Conservation (phyloP, 2,113 vertebrate species). For the Rhodinocichla rosea region DNA sequence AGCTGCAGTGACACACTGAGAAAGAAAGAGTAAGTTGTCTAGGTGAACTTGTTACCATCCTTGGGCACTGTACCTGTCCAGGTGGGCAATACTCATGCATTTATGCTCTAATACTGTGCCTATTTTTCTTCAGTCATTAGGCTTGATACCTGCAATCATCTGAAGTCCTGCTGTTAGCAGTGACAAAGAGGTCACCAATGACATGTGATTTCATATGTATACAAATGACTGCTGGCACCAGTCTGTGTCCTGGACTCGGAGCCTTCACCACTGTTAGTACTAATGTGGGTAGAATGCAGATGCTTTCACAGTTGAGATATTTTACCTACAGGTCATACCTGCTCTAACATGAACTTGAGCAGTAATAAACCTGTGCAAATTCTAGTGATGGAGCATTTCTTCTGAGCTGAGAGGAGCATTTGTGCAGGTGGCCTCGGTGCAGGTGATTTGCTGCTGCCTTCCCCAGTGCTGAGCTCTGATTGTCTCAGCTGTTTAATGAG, state of each 20-base stretch:
- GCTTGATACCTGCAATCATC: not conserved
- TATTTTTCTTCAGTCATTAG: not conserved
- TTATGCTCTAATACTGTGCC: not conserved
- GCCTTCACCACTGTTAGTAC: not conserved
- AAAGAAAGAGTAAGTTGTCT: not conserved
- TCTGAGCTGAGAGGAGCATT: fast-evolving
- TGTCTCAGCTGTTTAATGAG: not conserved
- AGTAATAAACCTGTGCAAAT: not conserved
- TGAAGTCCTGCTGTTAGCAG: not conserved
- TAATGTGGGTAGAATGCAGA: not conserved
- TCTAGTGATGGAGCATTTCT: not conserved
- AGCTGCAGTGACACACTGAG: not conserved
- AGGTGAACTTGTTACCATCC: not conserved
- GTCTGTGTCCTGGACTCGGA: not conserved
- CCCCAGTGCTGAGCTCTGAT: not conserved
- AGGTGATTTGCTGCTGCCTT: not conserved
- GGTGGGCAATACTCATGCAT: not conserved
- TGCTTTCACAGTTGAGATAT: not conserved
- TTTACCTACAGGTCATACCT: not conserved
- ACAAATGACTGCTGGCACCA: not conserved
- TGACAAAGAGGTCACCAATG: not conserved
- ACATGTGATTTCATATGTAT: not conserved
- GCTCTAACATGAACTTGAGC: not conserved
- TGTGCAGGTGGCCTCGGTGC: fast-evolving
- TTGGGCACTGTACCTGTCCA: not conserved